Conservation (phyloP, 2,888 invertebrate species). For the Acronicta leporina region DNA sequence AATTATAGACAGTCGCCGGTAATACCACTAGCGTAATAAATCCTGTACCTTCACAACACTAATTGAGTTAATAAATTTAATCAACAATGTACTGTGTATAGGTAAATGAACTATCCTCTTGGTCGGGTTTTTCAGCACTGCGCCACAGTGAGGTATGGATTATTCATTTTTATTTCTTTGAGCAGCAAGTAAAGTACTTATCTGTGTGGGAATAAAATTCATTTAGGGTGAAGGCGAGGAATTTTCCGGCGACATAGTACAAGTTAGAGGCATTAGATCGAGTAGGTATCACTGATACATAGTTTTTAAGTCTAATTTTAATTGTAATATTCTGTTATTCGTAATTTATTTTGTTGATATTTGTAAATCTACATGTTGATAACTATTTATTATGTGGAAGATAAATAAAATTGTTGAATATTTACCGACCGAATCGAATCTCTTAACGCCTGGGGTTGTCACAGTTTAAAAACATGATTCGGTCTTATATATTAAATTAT, state of each 20-base stretch:
- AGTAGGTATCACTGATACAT: constrained; percentile 76
- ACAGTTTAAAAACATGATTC: constrained; percentile 70
- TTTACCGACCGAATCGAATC: constrained; percentile 80
- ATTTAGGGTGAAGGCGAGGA: constrained; percentile 30
- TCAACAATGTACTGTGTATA: background rate
- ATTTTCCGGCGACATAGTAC: constrained; percentile 82
- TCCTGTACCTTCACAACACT: background rate
- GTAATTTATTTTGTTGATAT: constrained; percentile 90
- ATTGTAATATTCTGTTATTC: constrained; percentile 88
- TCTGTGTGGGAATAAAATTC: constrained; percentile 17
- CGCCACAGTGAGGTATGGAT: background rate
- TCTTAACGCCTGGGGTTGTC: constrained; percentile 65
- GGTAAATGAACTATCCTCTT: constrained; percentile 3
- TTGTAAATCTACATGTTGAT: constrained; percentile 89
- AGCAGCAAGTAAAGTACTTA: constrained; percentile 18
- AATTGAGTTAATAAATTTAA: constrained; percentile 16
- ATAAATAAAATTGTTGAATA: constrained; percentile 84
- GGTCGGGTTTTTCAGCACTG: constrained; percentile 14
- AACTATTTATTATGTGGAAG: constrained; percentile 88
- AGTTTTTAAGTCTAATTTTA: constrained; percentile 80
- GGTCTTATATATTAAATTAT: constrained; percentile 83
- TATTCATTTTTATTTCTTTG: constrained; percentile 12
- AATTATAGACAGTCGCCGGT: constrained; percentile 81
- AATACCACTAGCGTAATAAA: constrained; percentile 46
- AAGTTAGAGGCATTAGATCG: constrained; percentile 81